phyloP scores from a whole-genome alignment of 2,888 invertebrate genomes.

The Alcis repandata region DNA sequence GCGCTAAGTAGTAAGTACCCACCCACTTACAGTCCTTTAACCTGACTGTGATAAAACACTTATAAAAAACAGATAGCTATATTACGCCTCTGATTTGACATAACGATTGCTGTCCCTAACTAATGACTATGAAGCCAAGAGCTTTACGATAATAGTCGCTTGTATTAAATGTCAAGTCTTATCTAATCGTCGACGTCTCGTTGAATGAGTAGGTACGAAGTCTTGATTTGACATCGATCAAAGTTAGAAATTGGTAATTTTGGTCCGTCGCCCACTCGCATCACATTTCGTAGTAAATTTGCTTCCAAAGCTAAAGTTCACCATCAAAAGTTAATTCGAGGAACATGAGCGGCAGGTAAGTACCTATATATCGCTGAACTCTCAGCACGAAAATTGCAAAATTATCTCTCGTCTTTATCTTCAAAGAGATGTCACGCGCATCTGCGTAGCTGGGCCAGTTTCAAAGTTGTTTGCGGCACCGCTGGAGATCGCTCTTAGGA shows the following conservation, averaged over 20 bases:
- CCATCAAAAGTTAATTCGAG: slow-evolving; percentile 80
- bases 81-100: too few relatives aligned
- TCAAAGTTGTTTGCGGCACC: slow-evolving; percentile 79
- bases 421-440: slow-evolving; percentile 85
- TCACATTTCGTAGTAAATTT: slow-evolving; percentile 55
- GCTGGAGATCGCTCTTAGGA: slow-evolving; percentile 64
- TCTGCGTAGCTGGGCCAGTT: slow-evolving; percentile 77
- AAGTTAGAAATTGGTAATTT: slow-evolving; percentile 66
- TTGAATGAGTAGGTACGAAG: slow-evolving; percentile 44
- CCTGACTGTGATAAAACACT: not conserved
- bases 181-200: not conserved
- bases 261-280: slow-evolving; percentile 52
- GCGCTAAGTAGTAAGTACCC: slow-evolving; percentile 7
- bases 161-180: not conserved
- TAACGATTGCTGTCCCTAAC: too few relatives aligned
- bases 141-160: not conserved
- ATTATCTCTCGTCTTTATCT: slow-evolving; percentile 85
- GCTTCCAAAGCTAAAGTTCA: slow-evolving; percentile 65
- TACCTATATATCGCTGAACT: slow-evolving; percentile 74
- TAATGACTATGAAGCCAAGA: not conserved
- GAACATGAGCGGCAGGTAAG: slow-evolving; percentile 68
- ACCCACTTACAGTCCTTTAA: not conserved
- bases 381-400: slow-evolving; percentile 82
- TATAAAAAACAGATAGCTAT: too few relatives aligned
- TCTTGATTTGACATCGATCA: slow-evolving; percentile 61